Percentiles rank a stretch among this genome's conserved stretches.
Conservation (phyloP, 2,113 vertebrate genomes). For the Aptenodytes forsteri region DNA sequence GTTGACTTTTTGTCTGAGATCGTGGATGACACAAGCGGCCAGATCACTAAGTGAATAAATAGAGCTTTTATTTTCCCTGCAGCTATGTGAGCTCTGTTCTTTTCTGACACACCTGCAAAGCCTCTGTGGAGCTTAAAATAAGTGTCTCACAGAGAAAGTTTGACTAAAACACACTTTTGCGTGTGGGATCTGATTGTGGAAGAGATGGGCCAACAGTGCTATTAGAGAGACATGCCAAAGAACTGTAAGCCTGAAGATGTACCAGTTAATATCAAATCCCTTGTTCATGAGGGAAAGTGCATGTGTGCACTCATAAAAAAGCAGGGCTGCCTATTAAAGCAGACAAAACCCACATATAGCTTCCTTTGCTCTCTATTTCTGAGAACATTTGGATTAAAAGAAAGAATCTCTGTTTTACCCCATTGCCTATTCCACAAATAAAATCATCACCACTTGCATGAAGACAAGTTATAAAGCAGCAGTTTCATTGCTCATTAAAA, state of each 20-base stretch:
- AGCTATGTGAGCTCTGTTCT: neutral
- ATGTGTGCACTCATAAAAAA: neutral
- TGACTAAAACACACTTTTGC: neutral
- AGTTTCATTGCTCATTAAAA: neutral
- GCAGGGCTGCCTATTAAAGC: neutral
- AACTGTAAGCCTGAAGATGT: neutral
- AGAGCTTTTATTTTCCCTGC: neutral
- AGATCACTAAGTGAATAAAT: conserved; percentile 37
- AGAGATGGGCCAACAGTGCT: neutral
- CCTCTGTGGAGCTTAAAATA: neutral
- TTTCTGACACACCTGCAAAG: conserved; percentile 33
- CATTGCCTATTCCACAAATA: neutral
- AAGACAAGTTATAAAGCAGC: neutral
- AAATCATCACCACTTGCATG: neutral
- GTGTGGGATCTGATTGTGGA: neutral
- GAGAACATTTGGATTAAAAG: neutral
- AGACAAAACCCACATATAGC: neutral
- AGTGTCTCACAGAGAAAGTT: neutral
- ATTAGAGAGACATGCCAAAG: neutral
- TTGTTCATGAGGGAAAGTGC: neutral
- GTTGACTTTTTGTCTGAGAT: conserved; percentile 2
- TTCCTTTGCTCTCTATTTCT: neutral
- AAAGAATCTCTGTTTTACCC: neutral
- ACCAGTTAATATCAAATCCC: neutral
- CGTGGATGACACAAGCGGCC: neutral